A percentile compares a stretch with the other conserved stretches of the same genome.
phyloP scores from a whole-genome alignment of 2,113 vertebrate genomes.

The Vulpes vulpes region DNA sequence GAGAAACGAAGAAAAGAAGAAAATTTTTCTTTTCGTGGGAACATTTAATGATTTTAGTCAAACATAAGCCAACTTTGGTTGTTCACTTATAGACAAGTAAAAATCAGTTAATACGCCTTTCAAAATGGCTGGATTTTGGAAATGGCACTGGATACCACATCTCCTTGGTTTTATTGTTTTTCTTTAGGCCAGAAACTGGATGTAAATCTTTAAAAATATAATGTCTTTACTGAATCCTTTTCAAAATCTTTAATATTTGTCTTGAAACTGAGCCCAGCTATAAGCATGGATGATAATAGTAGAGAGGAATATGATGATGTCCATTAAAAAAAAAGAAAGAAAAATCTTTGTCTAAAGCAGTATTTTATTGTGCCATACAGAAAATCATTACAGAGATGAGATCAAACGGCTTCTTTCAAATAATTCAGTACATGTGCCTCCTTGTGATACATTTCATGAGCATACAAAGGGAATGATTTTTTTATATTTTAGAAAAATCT shows the following conservation, averaged over 20 bases:
- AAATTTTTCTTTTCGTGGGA: neutral
- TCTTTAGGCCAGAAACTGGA: neutral
- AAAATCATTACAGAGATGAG: slow-evolving; percentile 40
- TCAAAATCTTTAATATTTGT: slow-evolving; percentile 32
- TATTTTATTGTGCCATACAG: neutral
- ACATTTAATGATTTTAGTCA: slow-evolving; percentile 25
- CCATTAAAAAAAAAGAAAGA: neutral
- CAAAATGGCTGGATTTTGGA: neutral
- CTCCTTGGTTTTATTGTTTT: neutral
- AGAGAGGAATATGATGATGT: neutral
- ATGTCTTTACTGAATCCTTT: neutral
- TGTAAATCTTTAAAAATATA: neutral
- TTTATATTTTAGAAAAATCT: slow-evolving; percentile 80
- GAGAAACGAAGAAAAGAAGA: slow-evolving; percentile 14
- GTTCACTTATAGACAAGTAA: neutral
- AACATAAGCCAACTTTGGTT: slow-evolving; percentile 30
- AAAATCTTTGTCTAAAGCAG: neutral
- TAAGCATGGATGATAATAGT: neutral
- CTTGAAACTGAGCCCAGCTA: neutral
- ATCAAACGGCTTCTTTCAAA: slow-evolving; percentile 37
- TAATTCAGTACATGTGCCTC: neutral
- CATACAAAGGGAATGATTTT: slow-evolving; percentile 79
- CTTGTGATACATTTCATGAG: slow-evolving; percentile 33
- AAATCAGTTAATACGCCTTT: neutral
- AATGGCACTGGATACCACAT: neutral